Evolutionary conservation across 2,888 invertebrate genomes (phyloP).

Genomic region (Cheilosia grossa): DNA sequence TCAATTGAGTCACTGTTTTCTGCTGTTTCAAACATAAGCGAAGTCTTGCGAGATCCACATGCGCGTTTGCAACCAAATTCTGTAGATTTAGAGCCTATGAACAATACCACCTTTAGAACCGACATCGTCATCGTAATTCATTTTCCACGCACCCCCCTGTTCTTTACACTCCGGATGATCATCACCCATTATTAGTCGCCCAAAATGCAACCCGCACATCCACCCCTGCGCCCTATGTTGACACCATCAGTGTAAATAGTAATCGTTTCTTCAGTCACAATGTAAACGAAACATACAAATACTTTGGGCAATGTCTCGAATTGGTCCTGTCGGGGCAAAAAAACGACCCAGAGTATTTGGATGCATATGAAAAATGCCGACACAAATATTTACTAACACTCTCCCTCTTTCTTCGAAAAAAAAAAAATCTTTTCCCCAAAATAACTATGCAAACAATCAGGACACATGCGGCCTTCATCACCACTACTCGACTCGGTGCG

Average conservation of each 20-base stretch:
- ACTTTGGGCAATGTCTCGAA: neutral
- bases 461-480: conserved; percentile 96
- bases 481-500: conserved; percentile 95
- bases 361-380: neutral
- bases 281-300: conserved; percentile 17
- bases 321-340: neutral
- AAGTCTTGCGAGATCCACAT: no score
- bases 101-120: no score
- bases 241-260: conserved; percentile 4
- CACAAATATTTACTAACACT: neutral
- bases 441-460: conserved; percentile 75
- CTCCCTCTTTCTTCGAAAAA: conserved; percentile 2
- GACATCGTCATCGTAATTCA: no score
- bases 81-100: no score
- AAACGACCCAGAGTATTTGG: conserved; percentile 10
- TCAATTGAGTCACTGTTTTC: no score
- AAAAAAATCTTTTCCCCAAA: neutral
- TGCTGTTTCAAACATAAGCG: no score
- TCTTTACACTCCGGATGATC: neutral
- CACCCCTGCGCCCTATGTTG: neutral
- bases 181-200: neutral
- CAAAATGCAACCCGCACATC: conserved; percentile 18
- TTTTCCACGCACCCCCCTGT: neutral
- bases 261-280: neutral
- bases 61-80: no score